These are phyloP conservation scores for Torymus aiolomorphi DNA, from an alignment of 2,888 invertebrate genomes.

Conservation along the genomic window DNA sequence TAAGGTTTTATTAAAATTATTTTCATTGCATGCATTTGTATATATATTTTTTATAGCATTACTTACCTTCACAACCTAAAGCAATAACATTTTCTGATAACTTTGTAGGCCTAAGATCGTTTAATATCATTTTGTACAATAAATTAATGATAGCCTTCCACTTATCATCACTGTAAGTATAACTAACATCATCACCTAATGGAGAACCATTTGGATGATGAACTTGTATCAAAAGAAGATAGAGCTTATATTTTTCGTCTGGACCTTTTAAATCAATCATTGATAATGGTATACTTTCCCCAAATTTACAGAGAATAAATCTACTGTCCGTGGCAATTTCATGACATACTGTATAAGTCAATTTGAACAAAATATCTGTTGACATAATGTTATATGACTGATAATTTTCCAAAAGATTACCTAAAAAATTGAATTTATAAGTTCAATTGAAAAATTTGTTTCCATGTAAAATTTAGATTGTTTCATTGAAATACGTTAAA, in stretches of 20 bases:
- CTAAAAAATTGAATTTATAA: slow-evolving; percentile 56
- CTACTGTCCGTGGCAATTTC: slow-evolving; percentile 78
- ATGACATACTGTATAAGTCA: slow-evolving; percentile 64
- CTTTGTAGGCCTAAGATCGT: slow-evolving; percentile 65
- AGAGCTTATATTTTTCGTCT: slow-evolving; percentile 75
- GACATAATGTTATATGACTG: slow-evolving; percentile 57
- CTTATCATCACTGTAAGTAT: slow-evolving; percentile 72
- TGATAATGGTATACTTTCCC: slow-evolving; percentile 75
- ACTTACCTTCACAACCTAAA: slow-evolving; percentile 69
- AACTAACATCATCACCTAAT: slow-evolving; percentile 69
- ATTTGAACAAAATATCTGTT: slow-evolving; percentile 62
- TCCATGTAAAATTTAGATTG: slow-evolving; percentile 35
- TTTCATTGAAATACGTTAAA: neutral
- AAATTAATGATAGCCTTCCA: slow-evolving; percentile 75
- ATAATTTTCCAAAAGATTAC: slow-evolving; percentile 58
- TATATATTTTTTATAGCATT: slow-evolving; percentile 30
- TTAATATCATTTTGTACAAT: slow-evolving; percentile 72
- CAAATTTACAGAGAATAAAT: slow-evolving; percentile 77
- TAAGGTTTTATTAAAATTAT: too few species aligned
- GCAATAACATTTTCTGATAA: slow-evolving; percentile 63
- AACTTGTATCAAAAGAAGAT: slow-evolving; percentile 76
- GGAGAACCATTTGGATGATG: slow-evolving; percentile 77
- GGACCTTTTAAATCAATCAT: slow-evolving; percentile 73
- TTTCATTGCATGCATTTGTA: neutral
- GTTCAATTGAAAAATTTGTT: neutral